Percentiles rank a stretch among this genome's conserved stretches.
Evolutionary conservation across 2,797 vertebrate species (phyloP).

Genomic region (Trichosurus vulpecula): DNA sequence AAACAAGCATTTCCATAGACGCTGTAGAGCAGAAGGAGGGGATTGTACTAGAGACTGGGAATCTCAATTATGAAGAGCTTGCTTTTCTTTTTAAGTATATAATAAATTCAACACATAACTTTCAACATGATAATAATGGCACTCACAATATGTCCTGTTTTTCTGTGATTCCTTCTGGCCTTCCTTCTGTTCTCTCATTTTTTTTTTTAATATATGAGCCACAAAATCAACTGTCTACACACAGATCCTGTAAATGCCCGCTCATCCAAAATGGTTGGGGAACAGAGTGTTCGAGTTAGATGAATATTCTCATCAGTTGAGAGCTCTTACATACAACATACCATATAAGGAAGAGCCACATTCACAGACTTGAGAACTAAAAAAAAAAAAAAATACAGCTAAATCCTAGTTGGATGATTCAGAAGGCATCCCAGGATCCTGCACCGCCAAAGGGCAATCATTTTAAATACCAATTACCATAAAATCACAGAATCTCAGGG

Average conservation of each 20-base stretch:
- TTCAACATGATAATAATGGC: neutral
- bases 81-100: neutral
- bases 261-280: neutral
- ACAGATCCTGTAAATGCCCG: neutral
- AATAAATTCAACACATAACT: neutral
- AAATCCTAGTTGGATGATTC: neutral
- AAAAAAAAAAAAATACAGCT: neutral
- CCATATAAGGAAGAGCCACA: neutral
- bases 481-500: neutral
- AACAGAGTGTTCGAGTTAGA: neutral
- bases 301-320: neutral
- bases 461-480: neutral
- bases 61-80: neutral
- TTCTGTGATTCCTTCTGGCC: neutral
- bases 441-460: neutral
- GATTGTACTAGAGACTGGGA: neutral
- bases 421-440: neutral
- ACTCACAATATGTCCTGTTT: neutral
- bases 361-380: neutral
- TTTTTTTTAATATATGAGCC: neutral
- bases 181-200: neutral
- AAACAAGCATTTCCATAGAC: neutral
- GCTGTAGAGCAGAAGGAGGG: neutral
- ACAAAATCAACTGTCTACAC: neutral
- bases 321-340: neutral